A percentile compares a stretch with the other conserved stretches of the same genome.
phyloP scores from a whole-genome alignment of 23 tunicate species.

The Halocynthia roretzi region DNA sequence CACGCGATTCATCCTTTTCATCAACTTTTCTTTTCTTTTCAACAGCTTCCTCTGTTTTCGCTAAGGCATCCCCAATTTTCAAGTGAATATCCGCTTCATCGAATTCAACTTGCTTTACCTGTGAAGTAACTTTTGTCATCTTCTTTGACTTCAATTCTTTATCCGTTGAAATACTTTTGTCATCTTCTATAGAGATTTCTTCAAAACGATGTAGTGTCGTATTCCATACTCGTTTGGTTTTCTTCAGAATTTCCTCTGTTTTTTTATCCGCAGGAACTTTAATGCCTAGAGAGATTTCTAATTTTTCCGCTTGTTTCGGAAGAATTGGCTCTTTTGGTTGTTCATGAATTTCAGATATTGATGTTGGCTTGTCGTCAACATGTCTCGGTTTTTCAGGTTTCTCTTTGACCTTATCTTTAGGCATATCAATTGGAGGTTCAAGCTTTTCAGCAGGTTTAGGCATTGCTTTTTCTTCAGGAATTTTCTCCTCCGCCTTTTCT shows the following conservation, averaged over 20 bases:
- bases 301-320: neutral
- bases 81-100: no score
- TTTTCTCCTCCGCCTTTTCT: neutral
- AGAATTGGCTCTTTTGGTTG: neutral
- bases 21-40: neutral
- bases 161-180: neutral
- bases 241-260: neutral
- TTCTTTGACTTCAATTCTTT: neutral
- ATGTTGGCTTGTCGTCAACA: constrained; percentile 6
- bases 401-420: no score
- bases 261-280: neutral
- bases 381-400: neutral
- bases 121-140: neutral
- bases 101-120: no score
- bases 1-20: neutral
- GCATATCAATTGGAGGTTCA: no score
- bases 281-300: neutral
- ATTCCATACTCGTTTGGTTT: constrained; percentile 45
- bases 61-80: no score
- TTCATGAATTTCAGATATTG: neutral
- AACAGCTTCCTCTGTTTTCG: no score
- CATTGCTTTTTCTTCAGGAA: no score
- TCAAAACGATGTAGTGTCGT: constrained; percentile 41
- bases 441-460: no score
- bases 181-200: constrained; percentile 12